Evolutionary conservation across 2,797 vertebrate species (phyloP).

Genomic region (Adrianichthys oophorus): DNA sequence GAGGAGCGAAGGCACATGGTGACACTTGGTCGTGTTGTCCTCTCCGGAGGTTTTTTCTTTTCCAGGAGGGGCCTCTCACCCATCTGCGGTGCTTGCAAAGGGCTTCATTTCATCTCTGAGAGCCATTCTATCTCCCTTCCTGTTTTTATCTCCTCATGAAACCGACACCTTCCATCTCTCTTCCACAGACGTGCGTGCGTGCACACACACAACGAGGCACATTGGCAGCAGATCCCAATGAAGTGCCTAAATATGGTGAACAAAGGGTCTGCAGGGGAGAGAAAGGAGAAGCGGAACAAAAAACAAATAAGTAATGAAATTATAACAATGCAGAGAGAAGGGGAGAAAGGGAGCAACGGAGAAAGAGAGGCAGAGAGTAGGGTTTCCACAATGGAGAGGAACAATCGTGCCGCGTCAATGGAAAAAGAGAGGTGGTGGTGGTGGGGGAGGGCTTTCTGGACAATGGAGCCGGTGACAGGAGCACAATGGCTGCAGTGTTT

Average conservation of each 20-base stretch:
- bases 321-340: slow-evolving; percentile 90
- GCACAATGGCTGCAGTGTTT: slow-evolving; percentile 97
- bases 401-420: slow-evolving; percentile 97
- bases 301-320: slow-evolving; percentile 95
- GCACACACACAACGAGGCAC: slow-evolving; percentile 36
- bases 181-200: slow-evolving; percentile 16
- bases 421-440: slow-evolving; percentile 78
- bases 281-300: slow-evolving; percentile 89
- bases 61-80: slow-evolving; percentile 10
- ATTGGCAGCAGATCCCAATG: slow-evolving; percentile 71
- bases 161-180: slow-evolving; percentile 63
- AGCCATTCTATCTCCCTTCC: slow-evolving; percentile 69
- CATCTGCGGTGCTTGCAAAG: slow-evolving; percentile 32
- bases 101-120: slow-evolving; percentile 62
- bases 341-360: slow-evolving; percentile 73
- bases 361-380: slow-evolving; percentile 66
- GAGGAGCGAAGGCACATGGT: no score
- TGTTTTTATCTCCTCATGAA: slow-evolving; percentile 76
- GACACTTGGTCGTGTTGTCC: no score
- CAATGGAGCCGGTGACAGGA: slow-evolving; percentile 99
- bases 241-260: slow-evolving; percentile 80
- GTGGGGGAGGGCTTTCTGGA: slow-evolving; percentile 72
- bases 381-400: slow-evolving; percentile 92
- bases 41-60: no score
- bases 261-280: slow-evolving; percentile 86